These are phyloP conservation scores for Apotomis betuletana DNA, from an alignment of 2,888 invertebrate genomes.

Conservation along the genomic window DNA sequence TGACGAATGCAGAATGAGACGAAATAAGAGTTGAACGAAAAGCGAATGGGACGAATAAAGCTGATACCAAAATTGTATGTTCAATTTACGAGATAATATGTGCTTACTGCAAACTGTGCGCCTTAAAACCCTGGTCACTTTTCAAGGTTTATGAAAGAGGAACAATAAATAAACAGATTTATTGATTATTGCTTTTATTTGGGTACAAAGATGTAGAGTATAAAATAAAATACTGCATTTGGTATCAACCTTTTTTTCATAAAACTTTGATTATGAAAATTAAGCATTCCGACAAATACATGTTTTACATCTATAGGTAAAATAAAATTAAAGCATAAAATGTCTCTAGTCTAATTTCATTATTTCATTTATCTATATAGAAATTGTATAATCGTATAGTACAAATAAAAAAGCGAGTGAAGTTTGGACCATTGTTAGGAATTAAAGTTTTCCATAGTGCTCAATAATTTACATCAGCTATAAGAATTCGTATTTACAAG, in stretches of 20 bases:
- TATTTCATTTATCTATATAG: slow-evolving; percentile 77
- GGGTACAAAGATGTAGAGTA: slow-evolving; percentile 82
- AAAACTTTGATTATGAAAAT: slow-evolving; percentile 81
- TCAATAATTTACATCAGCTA: slow-evolving; percentile 74
- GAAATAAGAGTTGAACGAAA: too few species aligned
- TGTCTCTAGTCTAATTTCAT: slow-evolving; percentile 73
- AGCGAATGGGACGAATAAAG: too few species aligned
- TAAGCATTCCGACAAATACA: slow-evolving; percentile 81
- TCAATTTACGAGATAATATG: too few species aligned
- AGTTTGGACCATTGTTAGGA: slow-evolving; percentile 84
- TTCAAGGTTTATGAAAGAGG: slow-evolving; percentile 22
- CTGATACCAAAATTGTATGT: too few species aligned
- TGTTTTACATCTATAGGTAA: slow-evolving; percentile 70
- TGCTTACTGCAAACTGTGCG: too few species aligned
- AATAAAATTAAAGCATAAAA: slow-evolving; percentile 80
- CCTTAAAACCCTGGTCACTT: too few species aligned
- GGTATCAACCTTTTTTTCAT: slow-evolving; percentile 78
- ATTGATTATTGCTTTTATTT: slow-evolving; percentile 79
- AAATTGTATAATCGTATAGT: slow-evolving; percentile 81
- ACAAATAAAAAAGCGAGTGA: slow-evolving; percentile 82
- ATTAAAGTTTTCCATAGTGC: slow-evolving; percentile 81
- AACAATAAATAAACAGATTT: slow-evolving; percentile 52
- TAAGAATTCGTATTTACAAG: slow-evolving; percentile 79
- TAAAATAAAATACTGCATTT: slow-evolving; percentile 84
- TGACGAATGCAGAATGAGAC: too few species aligned